Conservation (phyloP, 64 coral and sea anemone species). For the Porites australiensis region DNA sequence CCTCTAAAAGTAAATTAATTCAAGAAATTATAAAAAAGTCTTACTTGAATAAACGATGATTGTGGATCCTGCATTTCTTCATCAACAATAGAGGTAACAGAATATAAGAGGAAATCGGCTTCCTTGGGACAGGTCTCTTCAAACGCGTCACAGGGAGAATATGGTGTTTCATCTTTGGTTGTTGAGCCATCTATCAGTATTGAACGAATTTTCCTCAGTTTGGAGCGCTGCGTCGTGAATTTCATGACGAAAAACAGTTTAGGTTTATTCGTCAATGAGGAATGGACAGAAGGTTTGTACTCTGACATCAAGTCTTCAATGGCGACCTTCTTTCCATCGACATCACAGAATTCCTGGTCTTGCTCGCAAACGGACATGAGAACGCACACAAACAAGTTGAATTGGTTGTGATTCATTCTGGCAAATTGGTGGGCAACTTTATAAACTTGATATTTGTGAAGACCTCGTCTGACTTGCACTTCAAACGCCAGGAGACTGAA, state of each 20-base stretch:
- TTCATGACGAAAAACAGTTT: background rate
- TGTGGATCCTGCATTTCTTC: background rate
- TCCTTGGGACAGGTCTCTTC: background rate
- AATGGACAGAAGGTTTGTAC: background rate
- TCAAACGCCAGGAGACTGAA: background rate
- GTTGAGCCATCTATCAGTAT: too few relatives aligned
- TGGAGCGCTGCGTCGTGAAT: background rate
- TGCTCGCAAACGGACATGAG: background rate
- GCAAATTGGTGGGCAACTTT: background rate
- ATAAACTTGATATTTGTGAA: background rate
- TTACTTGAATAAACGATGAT: too few relatives aligned
- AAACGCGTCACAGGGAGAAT: too few relatives aligned
- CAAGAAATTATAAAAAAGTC: too few relatives aligned
- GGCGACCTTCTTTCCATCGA: background rate
- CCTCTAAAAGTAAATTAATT: too few relatives aligned
- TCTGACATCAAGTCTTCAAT: background rate
- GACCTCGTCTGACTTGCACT: background rate
- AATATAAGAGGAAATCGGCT: background rate
- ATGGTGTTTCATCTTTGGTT: too few relatives aligned
- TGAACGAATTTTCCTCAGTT: background rate
- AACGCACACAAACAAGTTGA: background rate
- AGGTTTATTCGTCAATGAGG: background rate
- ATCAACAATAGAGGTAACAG: background rate
- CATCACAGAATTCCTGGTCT: background rate
- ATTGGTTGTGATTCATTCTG: background rate